Percentiles rank a stretch among this genome's conserved stretches.
Conservation (phyloP, 23 tunicate genomes). For the Aplidium turbinatum region DNA sequence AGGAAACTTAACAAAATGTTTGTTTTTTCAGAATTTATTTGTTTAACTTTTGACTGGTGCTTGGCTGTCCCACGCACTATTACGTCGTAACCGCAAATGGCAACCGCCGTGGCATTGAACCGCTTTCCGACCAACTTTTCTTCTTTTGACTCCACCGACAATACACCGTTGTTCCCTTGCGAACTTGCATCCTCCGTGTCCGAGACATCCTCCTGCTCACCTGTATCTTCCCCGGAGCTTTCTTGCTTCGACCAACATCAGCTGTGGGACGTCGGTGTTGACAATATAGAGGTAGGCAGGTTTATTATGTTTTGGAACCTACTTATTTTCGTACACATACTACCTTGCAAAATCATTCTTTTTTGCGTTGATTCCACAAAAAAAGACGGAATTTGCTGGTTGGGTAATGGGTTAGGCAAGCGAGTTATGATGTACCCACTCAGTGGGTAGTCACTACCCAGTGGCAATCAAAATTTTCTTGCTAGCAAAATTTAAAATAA, state of each 20-base stretch:
- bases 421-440: no score
- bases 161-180: neutral
- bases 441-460: no score
- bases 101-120: slow-evolving; percentile 87
- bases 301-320: no score
- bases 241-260: slow-evolving; percentile 32
- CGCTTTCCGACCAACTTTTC: slow-evolving; percentile 47
- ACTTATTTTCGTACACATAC: no score
- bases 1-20: no score
- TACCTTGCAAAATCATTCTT: no score
- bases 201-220: slow-evolving; percentile 37
- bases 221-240: slow-evolving; percentile 58
- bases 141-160: neutral
- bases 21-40: no score
- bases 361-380: no score
- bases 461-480: no score
- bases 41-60: neutral
- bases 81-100: slow-evolving; percentile 48
- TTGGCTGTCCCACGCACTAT: neutral
- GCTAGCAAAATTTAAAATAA: no score
- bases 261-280: slow-evolving; percentile 3
- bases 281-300: slow-evolving; percentile 54
- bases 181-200: neutral
- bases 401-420: no score
- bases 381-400: no score